Conservation (phyloP, 2,797 vertebrate genomes). For the Malacoctenus gilli region DNA sequence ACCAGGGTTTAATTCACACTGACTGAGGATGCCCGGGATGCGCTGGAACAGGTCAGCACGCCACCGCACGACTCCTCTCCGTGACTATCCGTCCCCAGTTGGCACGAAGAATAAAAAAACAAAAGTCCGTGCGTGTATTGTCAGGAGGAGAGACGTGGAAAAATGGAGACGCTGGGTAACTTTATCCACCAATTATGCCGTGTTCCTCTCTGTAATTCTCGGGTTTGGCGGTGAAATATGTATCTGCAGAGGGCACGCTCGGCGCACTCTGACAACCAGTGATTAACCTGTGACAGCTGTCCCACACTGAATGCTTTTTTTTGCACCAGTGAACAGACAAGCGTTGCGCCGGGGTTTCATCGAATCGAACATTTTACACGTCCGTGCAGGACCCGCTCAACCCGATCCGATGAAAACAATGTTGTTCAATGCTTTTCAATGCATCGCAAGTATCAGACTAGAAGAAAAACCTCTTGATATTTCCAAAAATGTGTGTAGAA, state of each 20-base stretch:
- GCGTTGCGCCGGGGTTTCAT: no score
- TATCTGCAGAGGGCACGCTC: background rate
- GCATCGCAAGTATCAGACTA: no score
- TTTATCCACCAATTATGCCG: background rate
- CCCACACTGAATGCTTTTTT: background rate
- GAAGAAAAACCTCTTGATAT: no score
- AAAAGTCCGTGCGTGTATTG: background rate
- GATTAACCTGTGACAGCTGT: slow-evolving; percentile 1
- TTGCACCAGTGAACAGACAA: background rate
- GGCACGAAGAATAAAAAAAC: background rate
- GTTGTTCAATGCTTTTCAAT: background rate
- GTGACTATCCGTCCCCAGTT: background rate
- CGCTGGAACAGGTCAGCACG: background rate
- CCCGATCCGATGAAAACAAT: background rate
- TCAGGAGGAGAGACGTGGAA: background rate
- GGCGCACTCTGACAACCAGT: background rate
- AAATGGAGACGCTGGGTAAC: background rate
- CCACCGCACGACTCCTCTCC: background rate
- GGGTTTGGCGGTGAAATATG: background rate
- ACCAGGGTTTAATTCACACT: slow-evolving; percentile 1
- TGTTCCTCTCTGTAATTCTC: background rate
- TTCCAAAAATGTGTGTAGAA: no score
- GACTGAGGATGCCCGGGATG: slow-evolving; percentile 3
- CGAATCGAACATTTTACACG: no score
- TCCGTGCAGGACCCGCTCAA: no score